A percentile compares a stretch with the other conserved stretches of the same genome.
These are phyloP conservation scores for Falco columbarius DNA, from an alignment of 2,797 vertebrate genomes.

Conservation along the genomic window DNA sequence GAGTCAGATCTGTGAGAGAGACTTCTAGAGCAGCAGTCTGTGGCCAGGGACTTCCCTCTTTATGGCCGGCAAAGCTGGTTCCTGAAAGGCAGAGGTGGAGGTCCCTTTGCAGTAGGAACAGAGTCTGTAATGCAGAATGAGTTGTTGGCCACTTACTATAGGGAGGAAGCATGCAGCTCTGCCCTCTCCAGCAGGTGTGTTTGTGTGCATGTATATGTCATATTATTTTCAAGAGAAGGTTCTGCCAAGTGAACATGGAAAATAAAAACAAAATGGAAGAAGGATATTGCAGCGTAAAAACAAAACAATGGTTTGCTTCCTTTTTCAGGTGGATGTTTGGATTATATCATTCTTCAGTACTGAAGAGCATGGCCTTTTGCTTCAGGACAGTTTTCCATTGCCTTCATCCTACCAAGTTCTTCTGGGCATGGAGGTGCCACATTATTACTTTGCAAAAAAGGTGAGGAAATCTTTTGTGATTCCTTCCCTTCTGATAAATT, in stretches of 20 bases:
- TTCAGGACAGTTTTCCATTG: constrained; percentile 88
- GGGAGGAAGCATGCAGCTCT: background rate
- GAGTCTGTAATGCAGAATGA: background rate
- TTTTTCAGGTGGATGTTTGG: constrained; percentile 76
- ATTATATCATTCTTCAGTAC: constrained; percentile 92
- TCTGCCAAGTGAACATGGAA: constrained; percentile 13
- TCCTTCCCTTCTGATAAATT: background rate
- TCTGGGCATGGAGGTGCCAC: constrained; percentile 89
- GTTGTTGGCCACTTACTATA: background rate
- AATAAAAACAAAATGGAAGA: constrained; percentile 22
- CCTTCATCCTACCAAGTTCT: constrained; percentile 83
- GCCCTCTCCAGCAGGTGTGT: background rate
- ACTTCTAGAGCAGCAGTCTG: background rate
- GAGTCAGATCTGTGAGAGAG: background rate
- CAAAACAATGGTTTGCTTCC: background rate
- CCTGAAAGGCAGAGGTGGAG: background rate
- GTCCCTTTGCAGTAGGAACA: background rate
- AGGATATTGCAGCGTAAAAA: background rate
- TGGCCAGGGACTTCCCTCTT: background rate
- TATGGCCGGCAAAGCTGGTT: background rate
- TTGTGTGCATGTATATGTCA: background rate
- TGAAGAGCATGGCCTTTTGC: constrained; percentile 90
- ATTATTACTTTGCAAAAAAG: constrained; percentile 95
- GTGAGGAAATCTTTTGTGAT: constrained; percentile 67
- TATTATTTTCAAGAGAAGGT: background rate